A percentile compares a stretch with the other conserved stretches of the same genome.
Evolutionary conservation across 2,113 vertebrate genomes (phyloP).

Genomic region (Hippocampus guttulatus): DNA sequence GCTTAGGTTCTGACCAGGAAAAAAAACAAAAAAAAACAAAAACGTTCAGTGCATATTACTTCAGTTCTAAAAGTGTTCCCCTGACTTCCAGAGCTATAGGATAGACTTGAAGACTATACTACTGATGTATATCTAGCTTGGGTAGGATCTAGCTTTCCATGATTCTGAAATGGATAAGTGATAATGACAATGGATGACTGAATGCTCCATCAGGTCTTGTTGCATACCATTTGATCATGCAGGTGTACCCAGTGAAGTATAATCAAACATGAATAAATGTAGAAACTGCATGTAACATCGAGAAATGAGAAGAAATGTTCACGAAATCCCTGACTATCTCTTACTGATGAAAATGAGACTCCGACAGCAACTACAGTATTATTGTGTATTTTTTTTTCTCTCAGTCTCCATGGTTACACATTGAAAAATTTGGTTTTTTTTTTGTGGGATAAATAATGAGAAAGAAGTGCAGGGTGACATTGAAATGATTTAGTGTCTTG

Average conservation of each 20-base stretch:
- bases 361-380: neutral
- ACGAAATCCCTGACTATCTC: neutral
- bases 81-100: no score
- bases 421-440: neutral
- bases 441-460: neutral
- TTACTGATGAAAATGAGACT: neutral
- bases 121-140: no score
- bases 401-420: neutral
- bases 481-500: neutral
- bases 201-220: neutral
- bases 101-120: no score
- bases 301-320: no score
- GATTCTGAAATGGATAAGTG: neutral
- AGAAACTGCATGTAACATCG: no score
- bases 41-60: no score
- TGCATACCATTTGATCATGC: neutral
- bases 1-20: no score
- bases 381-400: neutral
- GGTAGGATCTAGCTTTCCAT: no score
- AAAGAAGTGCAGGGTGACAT: neutral
- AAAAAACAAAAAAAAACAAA: no score
- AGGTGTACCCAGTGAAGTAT: neutral
- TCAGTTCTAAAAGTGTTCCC: no score
- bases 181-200: neutral
- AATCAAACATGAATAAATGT: no score